A percentile compares a stretch with the other conserved stretches of the same genome.
These are phyloP conservation scores for Ceramica pisi DNA, from an alignment of 2,888 invertebrate genomes.

Conservation along the genomic window DNA sequence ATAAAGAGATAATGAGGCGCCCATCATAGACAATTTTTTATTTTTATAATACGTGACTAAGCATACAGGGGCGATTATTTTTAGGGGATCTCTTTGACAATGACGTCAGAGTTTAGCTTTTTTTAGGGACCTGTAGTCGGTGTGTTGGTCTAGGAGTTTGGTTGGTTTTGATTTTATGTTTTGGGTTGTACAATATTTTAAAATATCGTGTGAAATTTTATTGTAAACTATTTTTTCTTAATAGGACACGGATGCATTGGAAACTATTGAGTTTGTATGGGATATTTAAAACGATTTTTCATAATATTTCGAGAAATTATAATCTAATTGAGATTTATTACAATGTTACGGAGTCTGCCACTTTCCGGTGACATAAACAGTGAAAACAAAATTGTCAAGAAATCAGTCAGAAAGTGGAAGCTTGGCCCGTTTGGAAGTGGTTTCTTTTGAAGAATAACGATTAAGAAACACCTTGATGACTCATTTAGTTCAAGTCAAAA, in stretches of 20 bases:
- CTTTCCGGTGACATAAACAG: no score
- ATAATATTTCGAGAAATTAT: no score
- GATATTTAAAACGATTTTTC: no score
- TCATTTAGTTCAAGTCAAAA: no score
- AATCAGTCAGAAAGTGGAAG: not conserved
- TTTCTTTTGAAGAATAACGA: not conserved
- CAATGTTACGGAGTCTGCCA: no score
- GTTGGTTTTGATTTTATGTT: not conserved
- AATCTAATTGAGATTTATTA: no score
- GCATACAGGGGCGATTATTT: slow-evolving; percentile 73
- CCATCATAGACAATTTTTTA: slow-evolving; percentile 53
- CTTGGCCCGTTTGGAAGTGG: not conserved
- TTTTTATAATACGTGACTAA: slow-evolving; percentile 77
- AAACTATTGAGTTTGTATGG: no score
- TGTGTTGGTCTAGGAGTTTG: slow-evolving; percentile 1
- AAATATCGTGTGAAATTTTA: no score
- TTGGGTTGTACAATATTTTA: not conserved
- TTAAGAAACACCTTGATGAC: not conserved
- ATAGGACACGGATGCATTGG: no score
- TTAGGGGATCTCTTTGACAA: slow-evolving; percentile 60
- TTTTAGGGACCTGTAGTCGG: slow-evolving; percentile 31
- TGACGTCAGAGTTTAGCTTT: slow-evolving; percentile 61
- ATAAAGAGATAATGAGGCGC: slow-evolving; percentile 75
- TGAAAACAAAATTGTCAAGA: not conserved
- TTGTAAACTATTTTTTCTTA: no score